A percentile compares a stretch with the other conserved stretches of the same genome.
phyloP scores from a whole-genome alignment of 2,797 vertebrate species.

The Macropus fuliginosus region DNA sequence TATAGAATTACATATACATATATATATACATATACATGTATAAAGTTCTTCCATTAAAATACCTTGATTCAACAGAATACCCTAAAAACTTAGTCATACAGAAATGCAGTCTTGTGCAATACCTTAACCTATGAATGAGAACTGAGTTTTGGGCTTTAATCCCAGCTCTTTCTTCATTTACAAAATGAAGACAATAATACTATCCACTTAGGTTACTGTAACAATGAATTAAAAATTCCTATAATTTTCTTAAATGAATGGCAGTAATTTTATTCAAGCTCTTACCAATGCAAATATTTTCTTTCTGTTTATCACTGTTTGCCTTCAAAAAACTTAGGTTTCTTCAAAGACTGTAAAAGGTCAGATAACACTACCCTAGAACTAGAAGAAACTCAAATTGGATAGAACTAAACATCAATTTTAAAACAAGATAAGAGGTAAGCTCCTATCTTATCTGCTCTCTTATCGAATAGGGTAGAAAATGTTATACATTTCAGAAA shows the following conservation, averaged over 20 bases:
- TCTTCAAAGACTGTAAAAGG: conserved; percentile 9
- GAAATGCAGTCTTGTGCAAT: not conserved
- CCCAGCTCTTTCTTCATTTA: not conserved
- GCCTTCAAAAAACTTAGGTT: conserved; percentile 44
- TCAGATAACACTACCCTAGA: not conserved
- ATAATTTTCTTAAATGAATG: conserved; percentile 8
- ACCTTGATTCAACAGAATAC: not conserved
- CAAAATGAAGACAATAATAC: not conserved
- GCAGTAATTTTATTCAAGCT: conserved; percentile 9
- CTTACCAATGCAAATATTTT: conserved; percentile 12
- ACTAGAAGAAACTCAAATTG: conserved; percentile 21
- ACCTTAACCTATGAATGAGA: not conserved
- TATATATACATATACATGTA: not conserved
- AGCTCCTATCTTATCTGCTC: not conserved
- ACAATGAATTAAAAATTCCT: conserved; percentile 40
- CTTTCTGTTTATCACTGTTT: conserved; percentile 8
- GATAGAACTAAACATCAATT: not conserved
- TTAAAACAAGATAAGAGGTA: conserved; percentile 23
- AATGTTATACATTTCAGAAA: not conserved
- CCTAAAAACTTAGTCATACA: conserved; percentile 4
- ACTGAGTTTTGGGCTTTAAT: conserved; percentile 23
- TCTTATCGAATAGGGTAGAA: conserved; percentile 10
- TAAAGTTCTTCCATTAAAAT: not conserved
- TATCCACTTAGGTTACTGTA: not conserved
- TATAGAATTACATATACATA: not conserved